These are phyloP conservation scores for Melanerpes aurifrons DNA, from an alignment of 2,113 vertebrate species.

Conservation along the genomic window DNA sequence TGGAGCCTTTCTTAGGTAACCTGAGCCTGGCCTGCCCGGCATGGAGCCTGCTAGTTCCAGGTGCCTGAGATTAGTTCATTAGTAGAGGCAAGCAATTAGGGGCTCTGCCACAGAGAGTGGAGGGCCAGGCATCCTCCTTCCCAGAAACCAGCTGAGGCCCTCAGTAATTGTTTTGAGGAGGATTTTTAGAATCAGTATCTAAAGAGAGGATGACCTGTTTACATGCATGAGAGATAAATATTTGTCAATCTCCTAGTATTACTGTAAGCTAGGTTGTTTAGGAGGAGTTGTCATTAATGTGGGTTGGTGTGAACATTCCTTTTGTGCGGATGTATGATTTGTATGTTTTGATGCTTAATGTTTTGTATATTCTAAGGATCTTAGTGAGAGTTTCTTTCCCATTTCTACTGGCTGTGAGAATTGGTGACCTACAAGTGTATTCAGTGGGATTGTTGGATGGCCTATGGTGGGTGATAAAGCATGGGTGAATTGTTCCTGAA, in stretches of 20 bases:
- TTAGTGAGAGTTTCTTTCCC: not conserved
- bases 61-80: conserved; percentile 71
- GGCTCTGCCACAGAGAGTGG: not conserved
- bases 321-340: not conserved
- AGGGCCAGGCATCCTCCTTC: not conserved
- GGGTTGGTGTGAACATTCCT: not conserved
- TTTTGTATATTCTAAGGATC: not conserved
- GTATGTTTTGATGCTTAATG: not conserved
- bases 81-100: conserved; percentile 57
- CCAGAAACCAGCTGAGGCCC: not conserved
- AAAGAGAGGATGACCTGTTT: not conserved
- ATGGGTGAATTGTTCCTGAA: not conserved
- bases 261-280: not conserved
- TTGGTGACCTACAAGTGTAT: not conserved
- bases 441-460: not conserved
- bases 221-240: not conserved
- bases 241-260: not conserved
- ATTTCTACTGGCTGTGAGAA: not conserved
- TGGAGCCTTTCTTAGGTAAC: conserved; percentile 54
- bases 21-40: conserved; percentile 19
- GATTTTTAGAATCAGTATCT: not conserved
- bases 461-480: not conserved
- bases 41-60: conserved; percentile 59
- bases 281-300: not conserved
- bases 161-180: not conserved